Base-by-base conservation (phyloP, 2,113 vertebrate genomes). In the Alethe diademata region DNA sequence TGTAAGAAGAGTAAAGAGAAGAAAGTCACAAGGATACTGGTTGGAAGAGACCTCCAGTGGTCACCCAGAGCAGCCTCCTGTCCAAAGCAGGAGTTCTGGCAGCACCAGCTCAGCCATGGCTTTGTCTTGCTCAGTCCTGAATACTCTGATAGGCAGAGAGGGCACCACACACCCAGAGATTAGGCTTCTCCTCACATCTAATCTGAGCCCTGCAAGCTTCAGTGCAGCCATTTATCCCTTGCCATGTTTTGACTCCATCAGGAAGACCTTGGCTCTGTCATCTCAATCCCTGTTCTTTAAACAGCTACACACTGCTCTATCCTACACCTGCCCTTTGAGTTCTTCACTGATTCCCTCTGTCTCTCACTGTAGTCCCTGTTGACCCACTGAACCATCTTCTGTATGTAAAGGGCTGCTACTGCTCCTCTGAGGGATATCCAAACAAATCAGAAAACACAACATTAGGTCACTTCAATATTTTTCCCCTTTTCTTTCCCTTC, bases 261-360 rank as follows among this genome's bases (percentile, higher is more conserved):
- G 80, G 61, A 66, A 12, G 20, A 70, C 42, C 78, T 83, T 61
- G 40, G 28, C 14, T 47, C 20, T 73, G 26, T 25, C 31, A 54
- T 35, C 6, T 74, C 40, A 36, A 3, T 31, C 61, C 38, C 20
- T 76, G 54, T 40, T 65, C 60, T 85, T 82, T 54, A 43, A 82
- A 26, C 6, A 51, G 47, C 11, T 84, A 3, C 24, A 54, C 19
- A 15, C 14, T 51, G 12, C 50, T 43, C 35, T 33, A 5, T 12
- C 54, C 36, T 20, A 26, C 10, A 54, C 6, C 12, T 1, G 2
- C 50, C 45, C 45, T 90, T 73, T 1, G 0, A 43, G 14, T 43
- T 36, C 28, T 57, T 51, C 78, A 65, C 45, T 35, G 35, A 40
- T 47, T 64, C 56, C 35, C 29, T 78, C 47, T 54, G 47, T 16